phyloP scores from a whole-genome alignment of 2,888 invertebrate genomes.

The Arrhopalites spinosus region DNA sequence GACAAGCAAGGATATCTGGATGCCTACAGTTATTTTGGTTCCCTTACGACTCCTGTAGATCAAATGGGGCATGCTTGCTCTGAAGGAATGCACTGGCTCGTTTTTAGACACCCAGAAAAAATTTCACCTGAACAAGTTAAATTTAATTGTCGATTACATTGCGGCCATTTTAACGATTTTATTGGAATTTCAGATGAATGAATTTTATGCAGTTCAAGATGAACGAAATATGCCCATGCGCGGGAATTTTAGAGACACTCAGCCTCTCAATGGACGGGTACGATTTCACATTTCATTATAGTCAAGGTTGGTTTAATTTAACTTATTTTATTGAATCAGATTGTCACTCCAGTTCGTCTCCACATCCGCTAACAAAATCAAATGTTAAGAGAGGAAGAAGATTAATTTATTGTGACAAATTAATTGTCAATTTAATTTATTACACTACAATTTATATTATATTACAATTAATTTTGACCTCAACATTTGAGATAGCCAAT shows the following conservation, averaged over 20 bases:
- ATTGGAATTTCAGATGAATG: not conserved
- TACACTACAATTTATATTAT: too few relatives aligned
- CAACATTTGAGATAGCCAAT: too few relatives aligned
- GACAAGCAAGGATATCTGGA: not conserved
- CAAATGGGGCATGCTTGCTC: not conserved
- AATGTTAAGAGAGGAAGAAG: too few relatives aligned
- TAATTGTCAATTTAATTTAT: too few relatives aligned
- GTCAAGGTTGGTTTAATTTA: not conserved
- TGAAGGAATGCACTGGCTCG: conserved; percentile 20
- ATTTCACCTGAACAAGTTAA: not conserved
- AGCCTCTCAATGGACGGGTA: not conserved
- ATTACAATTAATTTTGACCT: too few relatives aligned
- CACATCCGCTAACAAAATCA: too few relatives aligned
- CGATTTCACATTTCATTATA: not conserved
- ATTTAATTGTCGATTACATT: not conserved
- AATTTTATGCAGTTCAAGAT: not conserved
- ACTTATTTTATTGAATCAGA: not conserved
- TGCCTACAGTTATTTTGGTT: not conserved
- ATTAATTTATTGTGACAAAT: too few relatives aligned
- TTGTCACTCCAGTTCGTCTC: not conserved
- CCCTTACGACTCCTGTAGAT: conserved; percentile 10
- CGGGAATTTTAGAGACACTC: not conserved
- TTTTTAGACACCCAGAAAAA: not conserved
- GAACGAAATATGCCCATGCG: not conserved
- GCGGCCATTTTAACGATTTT: not conserved